Evolutionary conservation across 1,140 invertebrate species (phyloP), one percentile per base, ranked within the genome.

Genomic region (Listronotus oregonensis): DNA sequence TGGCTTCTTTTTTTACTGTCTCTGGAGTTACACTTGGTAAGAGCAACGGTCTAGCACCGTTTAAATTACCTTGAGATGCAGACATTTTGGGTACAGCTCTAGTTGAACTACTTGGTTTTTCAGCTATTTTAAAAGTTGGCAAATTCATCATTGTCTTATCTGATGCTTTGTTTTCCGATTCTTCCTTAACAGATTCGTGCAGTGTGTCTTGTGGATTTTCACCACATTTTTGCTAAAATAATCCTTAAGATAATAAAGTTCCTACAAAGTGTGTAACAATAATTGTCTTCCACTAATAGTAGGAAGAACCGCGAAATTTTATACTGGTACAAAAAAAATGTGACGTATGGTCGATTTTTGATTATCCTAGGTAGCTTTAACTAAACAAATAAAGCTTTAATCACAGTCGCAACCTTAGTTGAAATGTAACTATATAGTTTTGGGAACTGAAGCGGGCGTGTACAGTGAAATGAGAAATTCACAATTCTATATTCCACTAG

Each of bases 21-120:
- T 74, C 72, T 18, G 75, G 71, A 37, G 76, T 75, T n/a, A 72
- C 60, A 2, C 68, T 74, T 7, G 76, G 75, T 8, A 64, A n/a
- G 18, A 58, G 34, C 11, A 76, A 34, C 0, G 76, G 73, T 47
- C 40, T 56, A 2, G 60, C 75, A 5, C 57, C 67, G 50, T 71
- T 69, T 37, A 75, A 63, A 55, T 52, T 69, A 37, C 34, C 34
- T 37, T 46, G 54, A 10, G 52, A 40, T 9, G 56, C 9, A 21
- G 66, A 64, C 42, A 60, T 51, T 55, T 67, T 67, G 64, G 67
- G 32, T 50, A 66, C 32, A 50, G 71, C 32, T 52, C 64, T 64
- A 17, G 62, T 71, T 42, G 64, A 57, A 73, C 69, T 66, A 18
- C 64, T 66, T 9, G 64, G 64, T 17, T 65, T 56, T 51, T 65